A percentile compares a stretch with the other conserved stretches of the same genome.
phyloP scores from a whole-genome alignment of 2,113 vertebrate genomes.

The Diadophis punctatus region DNA sequence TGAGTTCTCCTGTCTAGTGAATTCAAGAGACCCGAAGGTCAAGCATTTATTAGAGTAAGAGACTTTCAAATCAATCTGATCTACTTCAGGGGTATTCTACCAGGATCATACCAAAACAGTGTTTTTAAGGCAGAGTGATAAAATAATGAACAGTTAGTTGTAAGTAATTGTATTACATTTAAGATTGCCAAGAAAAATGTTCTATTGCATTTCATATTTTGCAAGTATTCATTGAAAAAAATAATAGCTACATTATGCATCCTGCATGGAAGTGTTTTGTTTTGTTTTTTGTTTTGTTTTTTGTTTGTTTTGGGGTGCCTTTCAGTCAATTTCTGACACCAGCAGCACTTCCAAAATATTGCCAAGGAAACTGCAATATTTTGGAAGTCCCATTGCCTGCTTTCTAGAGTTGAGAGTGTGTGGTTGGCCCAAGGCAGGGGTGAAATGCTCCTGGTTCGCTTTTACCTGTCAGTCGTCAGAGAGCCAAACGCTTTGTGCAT shows the following conservation, averaged over 20 bases:
- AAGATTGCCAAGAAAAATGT: neutral
- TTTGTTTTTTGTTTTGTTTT: neutral
- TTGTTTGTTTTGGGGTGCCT: neutral
- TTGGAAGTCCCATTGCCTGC: neutral
- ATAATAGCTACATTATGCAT: neutral
- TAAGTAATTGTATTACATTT: constrained; percentile 40
- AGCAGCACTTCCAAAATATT: too few relatives aligned
- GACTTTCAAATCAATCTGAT: constrained; percentile 67
- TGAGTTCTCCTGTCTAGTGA: constrained; percentile 60
- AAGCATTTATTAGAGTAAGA: constrained; percentile 68
- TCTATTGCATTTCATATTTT: neutral
- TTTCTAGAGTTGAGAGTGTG: neutral
- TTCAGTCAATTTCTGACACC: neutral
- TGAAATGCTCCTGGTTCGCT: too few relatives aligned
- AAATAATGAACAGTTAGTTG: constrained; percentile 41
- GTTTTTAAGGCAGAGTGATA: constrained; percentile 56
- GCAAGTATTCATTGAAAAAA: neutral
- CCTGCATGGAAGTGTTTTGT: neutral
- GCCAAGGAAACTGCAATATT: too few relatives aligned
- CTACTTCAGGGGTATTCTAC: constrained; percentile 59
- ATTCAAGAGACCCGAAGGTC: constrained; percentile 67
- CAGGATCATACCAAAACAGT: constrained; percentile 61
- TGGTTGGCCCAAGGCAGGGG: neutral
- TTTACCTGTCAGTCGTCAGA: too few relatives aligned
- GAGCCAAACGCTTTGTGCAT: too few relatives aligned